These are phyloP conservation scores for Chironomus tentans DNA, from an alignment of 2,888 invertebrate genomes.

Conservation along the genomic window DNA sequence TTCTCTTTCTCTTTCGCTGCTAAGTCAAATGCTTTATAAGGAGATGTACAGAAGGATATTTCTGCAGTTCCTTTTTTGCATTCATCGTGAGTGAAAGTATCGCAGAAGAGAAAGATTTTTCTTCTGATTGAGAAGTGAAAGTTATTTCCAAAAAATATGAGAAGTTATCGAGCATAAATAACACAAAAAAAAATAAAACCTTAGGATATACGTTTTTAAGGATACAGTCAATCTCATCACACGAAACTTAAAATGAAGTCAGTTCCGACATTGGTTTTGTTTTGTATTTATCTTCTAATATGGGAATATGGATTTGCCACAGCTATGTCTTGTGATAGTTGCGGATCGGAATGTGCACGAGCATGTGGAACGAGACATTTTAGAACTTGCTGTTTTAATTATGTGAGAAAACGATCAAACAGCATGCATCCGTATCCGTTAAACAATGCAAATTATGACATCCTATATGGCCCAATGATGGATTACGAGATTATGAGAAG, in stretches of 20 bases:
- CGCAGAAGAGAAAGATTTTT: no score
- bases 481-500: neutral
- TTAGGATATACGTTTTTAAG: no score
- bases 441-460: neutral
- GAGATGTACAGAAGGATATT: neutral
- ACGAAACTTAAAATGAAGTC: constrained; percentile 6
- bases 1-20: neutral
- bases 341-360: constrained; percentile 52
- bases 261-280: neutral
- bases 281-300: neutral
- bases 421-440: neutral
- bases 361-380: constrained; percentile 58
- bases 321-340: constrained; percentile 51
- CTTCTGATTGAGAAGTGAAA: no score
- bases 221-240: no score
- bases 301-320: neutral
- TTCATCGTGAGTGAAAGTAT: neutral
- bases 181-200: no score
- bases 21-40: constrained; percentile 8
- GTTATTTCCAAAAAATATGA: no score
- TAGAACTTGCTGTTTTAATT: constrained; percentile 59
- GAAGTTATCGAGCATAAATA: no score
- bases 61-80: constrained; percentile 7
- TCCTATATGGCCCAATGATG: neutral
- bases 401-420: constrained; percentile 48